Percentiles rank a stretch among this genome's conserved stretches.
phyloP scores from a whole-genome alignment of 2,888 invertebrate genomes.

The Beris morrisii region DNA sequence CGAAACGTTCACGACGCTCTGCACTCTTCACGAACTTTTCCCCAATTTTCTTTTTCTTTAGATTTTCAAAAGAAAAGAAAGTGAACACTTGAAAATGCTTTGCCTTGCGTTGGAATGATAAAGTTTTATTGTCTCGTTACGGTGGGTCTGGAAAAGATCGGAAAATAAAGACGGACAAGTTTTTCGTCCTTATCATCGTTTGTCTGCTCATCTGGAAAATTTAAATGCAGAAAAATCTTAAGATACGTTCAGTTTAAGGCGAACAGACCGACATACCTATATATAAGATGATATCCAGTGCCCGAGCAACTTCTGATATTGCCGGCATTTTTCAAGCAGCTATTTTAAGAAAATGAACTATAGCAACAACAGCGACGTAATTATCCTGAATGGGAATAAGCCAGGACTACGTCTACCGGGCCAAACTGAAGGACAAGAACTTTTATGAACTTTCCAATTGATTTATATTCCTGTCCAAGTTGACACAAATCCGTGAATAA shows the following conservation, averaged over 20 bases:
- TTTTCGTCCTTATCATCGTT: slow-evolving; percentile 34
- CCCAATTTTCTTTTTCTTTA: neutral
- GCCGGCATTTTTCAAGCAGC: neutral
- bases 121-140: slow-evolving; percentile 7
- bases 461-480: slow-evolving; percentile 36
- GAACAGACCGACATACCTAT: too few relatives aligned
- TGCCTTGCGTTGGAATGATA: neutral
- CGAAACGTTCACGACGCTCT: neutral
- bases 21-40: neutral
- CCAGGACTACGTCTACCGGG: neutral
- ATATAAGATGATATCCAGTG: neutral
- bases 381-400: slow-evolving; percentile 24
- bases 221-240: slow-evolving; percentile 35
- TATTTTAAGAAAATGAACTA: slow-evolving; percentile 2
- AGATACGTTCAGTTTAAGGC: neutral
- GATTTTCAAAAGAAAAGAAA: slow-evolving; percentile 2
- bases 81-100: slow-evolving; percentile 13
- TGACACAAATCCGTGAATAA: slow-evolving; percentile 35
- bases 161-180: slow-evolving; percentile 17
- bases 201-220: slow-evolving; percentile 36
- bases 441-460: slow-evolving; percentile 39
- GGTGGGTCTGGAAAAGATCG: neutral
- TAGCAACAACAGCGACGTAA: slow-evolving; percentile 24
- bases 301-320: neutral
- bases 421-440: slow-evolving; percentile 22